Evolutionary conservation across 2,888 invertebrate genomes (phyloP).

Genomic region (Tinea trinotella): DNA sequence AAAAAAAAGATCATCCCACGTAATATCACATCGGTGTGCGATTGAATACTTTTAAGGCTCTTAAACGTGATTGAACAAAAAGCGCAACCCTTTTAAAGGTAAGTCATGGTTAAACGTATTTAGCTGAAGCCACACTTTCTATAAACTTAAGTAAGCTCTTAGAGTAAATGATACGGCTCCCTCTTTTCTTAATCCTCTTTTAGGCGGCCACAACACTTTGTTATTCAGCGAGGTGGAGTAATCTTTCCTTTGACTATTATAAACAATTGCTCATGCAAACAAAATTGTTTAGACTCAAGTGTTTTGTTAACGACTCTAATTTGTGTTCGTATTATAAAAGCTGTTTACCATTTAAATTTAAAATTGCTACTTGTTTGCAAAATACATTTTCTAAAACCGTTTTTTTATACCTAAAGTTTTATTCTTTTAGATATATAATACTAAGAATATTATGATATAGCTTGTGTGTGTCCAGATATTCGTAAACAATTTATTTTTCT

Average conservation of each 20-base stretch:
- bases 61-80: slow-evolving; percentile 62
- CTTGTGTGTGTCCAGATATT: too few species aligned
- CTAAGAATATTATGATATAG: too few species aligned
- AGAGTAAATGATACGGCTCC: slow-evolving; percentile 61
- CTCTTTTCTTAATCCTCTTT: slow-evolving; percentile 61
- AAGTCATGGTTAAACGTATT: slow-evolving; percentile 60
- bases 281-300: slow-evolving; percentile 43
- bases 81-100: slow-evolving; percentile 65
- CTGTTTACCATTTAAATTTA: slow-evolving; percentile 5
- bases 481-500: too few species aligned
- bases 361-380: neutral
- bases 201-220: slow-evolving; percentile 58
- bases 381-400: neutral
- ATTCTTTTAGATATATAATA: too few species aligned
- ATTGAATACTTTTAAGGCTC: slow-evolving; percentile 42
- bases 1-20: slow-evolving; percentile 45
- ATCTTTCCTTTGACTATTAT: slow-evolving; percentile 49
- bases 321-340: slow-evolving; percentile 27
- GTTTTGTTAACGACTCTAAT: slow-evolving; percentile 43
- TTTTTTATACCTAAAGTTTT: too few species aligned
- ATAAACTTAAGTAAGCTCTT: slow-evolving; percentile 67
- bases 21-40: slow-evolving; percentile 48
- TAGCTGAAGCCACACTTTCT: slow-evolving; percentile 57
- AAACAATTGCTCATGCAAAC: slow-evolving; percentile 50
- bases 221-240: slow-evolving; percentile 53